Conservation (phyloP, 2,797 vertebrate species). For the Erithacus rubecula region DNA sequence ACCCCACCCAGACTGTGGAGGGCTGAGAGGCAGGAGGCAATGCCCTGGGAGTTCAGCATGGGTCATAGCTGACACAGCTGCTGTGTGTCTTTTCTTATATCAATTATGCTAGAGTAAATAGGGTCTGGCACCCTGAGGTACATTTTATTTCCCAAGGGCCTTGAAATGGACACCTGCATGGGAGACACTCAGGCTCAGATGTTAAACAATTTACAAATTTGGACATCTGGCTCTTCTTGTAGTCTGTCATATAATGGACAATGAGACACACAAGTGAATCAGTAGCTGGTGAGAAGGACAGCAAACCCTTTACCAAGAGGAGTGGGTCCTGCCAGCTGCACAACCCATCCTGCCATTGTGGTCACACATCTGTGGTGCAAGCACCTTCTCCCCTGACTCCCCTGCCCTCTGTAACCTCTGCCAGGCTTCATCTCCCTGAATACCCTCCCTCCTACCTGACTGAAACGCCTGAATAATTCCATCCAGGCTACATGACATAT, state of each 20-base stretch:
- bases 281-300: background rate
- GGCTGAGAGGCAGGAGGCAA: background rate
- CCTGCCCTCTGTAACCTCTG: background rate
- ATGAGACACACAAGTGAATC: background rate
- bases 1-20: background rate
- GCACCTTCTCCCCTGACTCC: background rate
- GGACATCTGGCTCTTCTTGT: background rate
- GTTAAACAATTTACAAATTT: background rate
- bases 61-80: background rate
- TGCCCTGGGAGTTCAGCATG: background rate
- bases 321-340: background rate
- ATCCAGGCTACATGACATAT: background rate
- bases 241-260: rapidly evolving
- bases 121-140: background rate
- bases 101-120: background rate
- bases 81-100: background rate
- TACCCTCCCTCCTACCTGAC: background rate
- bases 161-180: background rate
- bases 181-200: background rate
- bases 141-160: background rate
- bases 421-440: background rate
- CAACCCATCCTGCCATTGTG: background rate
- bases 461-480: background rate
- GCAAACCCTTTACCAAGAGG: background rate
- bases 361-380: background rate